Percentiles rank a stretch among this genome's conserved stretches.
Evolutionary conservation across 64 coral and sea anemone species (phyloP).

Genomic region (Dendronephthya gigantea): DNA sequence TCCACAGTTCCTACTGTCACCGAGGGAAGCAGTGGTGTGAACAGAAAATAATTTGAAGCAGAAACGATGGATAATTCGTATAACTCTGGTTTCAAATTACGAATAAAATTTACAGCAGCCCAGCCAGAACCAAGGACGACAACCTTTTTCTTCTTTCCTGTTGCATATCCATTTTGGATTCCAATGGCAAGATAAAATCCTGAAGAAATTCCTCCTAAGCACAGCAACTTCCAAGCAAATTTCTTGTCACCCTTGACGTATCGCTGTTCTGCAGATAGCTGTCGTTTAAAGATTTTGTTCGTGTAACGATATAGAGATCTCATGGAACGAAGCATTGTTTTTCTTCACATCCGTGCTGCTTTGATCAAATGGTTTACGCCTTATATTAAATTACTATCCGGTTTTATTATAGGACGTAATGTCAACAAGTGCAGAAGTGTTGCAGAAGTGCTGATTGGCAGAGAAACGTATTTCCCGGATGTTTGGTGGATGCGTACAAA

Average conservation of each 20-base stretch:
- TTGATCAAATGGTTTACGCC: too few relatives aligned
- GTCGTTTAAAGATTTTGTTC: neutral
- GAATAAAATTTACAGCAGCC: neutral
- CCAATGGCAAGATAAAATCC: neutral
- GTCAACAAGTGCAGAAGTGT: too few relatives aligned
- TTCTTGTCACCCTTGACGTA: neutral
- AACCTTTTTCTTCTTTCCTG: neutral
- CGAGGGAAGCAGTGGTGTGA: neutral
- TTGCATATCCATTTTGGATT: neutral
- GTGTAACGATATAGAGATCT: neutral
- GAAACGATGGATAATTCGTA: neutral
- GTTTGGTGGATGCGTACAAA: too few relatives aligned
- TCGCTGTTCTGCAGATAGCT: neutral
- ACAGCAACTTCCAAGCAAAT: neutral
- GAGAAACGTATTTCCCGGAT: too few relatives aligned
- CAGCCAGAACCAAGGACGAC: slow-evolving; percentile 6
- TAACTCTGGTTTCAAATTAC: neutral
- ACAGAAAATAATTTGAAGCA: neutral
- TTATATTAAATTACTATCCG: too few relatives aligned
- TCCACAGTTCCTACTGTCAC: slow-evolving; percentile 7
- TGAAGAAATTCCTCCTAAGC: neutral
- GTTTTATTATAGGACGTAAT: too few relatives aligned
- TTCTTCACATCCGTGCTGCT: neutral
- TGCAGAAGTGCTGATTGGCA: too few relatives aligned
- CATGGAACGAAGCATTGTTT: neutral